Conservation (phyloP, 2,797 vertebrate species). For the Allobates femoralis region DNA sequence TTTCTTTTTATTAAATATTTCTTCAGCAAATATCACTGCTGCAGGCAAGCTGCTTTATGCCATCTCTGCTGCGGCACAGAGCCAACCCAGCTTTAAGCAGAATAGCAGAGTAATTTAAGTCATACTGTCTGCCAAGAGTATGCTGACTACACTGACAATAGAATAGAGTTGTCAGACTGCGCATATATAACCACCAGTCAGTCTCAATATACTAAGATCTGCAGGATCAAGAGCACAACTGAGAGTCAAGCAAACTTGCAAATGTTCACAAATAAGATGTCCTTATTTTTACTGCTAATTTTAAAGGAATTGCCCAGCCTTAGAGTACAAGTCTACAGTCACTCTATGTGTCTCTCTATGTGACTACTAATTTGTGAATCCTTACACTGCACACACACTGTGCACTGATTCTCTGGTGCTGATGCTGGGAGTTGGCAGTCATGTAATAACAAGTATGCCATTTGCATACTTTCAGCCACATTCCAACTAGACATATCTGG, state of each 20-base stretch:
- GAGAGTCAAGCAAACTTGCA: neutral
- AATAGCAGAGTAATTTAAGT: neutral
- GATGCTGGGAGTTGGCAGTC: no score
- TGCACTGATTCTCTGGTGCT: no score
- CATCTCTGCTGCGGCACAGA: neutral
- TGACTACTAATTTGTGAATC: no score
- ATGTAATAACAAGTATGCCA: no score
- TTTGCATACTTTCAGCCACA: no score
- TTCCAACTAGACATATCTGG: no score
- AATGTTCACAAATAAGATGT: neutral
- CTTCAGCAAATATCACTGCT: neutral
- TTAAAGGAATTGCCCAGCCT: no score
- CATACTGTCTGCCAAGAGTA: neutral
- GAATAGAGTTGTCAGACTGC: neutral
- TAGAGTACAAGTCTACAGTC: no score
- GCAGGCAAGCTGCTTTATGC: neutral
- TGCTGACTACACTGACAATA: neutral
- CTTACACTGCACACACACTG: no score
- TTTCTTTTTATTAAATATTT: conserved; percentile 6
- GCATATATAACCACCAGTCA: neutral
- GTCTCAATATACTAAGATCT: neutral
- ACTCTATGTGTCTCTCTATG: no score
- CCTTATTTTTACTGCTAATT: neutral
- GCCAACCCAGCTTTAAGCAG: neutral
- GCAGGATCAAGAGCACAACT: neutral